Base-by-base conservation (phyloP, 2,113 vertebrate species). In the Sphyrna mokarran region DNA sequence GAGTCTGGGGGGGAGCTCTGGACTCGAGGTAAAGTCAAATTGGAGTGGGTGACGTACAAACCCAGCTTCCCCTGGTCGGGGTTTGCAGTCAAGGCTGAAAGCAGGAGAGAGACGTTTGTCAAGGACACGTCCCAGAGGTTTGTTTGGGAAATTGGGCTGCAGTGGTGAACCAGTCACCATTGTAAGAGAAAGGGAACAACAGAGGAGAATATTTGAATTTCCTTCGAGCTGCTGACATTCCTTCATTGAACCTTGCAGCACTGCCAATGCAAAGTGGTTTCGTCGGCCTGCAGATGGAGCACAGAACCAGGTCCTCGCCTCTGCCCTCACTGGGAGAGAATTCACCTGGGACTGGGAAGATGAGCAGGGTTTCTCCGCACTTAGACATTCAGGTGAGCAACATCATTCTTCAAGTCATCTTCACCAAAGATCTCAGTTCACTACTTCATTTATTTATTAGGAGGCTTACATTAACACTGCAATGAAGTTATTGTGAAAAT, bases 331-430 rank as follows among this genome's bases (percentile, higher is more conserved):
- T 16, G 97, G 98, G 33, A 99, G 97, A 0, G 97, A 98, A 95
- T 96, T 97, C 0, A 66, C 96, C 22, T 97, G 97, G 97, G 97
- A 98, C 96, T 99, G 99, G 98, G 98, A 98, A 96, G 97, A 97
- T 0, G 98, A 99, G 10, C 99, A 99, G 96, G 98, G 99, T 54
- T 99, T 99, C 97, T 99, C 99, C 0, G 99, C 99, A 0, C 98
- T 99, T 69, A 98, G 98, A 95, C 98, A 99, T 97, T 98, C 99
- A 70, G 99, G 99, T 99, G 96, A 97, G 98, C 96, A 0, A n/a
- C 1, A 7, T 63, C 61, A 9, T 37, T 37, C 61, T n/a, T 20
- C 61, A n/a, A 54, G 66, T 13, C 13, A 66, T 22, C 61, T 16
- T 20, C n/a, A 10, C 23, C 26, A 33, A 33, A 11, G 23, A 40